A percentile compares a stretch with the other conserved stretches of the same genome.
phyloP scores from a whole-genome alignment of 2,113 vertebrate species.

The Brachirus orientalis region DNA sequence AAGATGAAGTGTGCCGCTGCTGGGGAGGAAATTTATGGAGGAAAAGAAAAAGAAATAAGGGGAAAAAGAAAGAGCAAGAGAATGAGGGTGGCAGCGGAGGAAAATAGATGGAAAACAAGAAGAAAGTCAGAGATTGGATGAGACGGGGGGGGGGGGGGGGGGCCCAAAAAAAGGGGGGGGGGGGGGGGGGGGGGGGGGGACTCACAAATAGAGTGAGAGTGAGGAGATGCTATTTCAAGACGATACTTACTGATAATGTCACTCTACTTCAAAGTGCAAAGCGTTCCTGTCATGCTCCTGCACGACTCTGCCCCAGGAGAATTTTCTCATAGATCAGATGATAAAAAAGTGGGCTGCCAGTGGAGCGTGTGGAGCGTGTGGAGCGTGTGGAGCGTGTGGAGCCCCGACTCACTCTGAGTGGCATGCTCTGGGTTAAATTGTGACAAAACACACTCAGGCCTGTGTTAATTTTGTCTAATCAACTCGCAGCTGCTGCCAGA shows the following conservation, averaged over 20 bases:
- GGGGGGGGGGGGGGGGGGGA: constrained; percentile 41
- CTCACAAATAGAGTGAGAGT: constrained; percentile 58
- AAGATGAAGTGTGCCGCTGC: background rate
- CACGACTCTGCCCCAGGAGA: constrained; percentile 71
- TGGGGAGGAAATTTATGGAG: constrained; percentile 40
- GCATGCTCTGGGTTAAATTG: constrained; percentile 47
- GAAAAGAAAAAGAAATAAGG: constrained; percentile 38
- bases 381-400: constrained; percentile 28
- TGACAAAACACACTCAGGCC: constrained; percentile 53
- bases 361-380: constrained; percentile 20
- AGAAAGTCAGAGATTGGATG: constrained; percentile 54
- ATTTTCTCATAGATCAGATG: constrained; percentile 77
- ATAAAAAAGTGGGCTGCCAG: constrained; percentile 74
- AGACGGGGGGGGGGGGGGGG: constrained; percentile 47
- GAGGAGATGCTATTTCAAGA: constrained; percentile 80
- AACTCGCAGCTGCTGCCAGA: constrained; percentile 42
- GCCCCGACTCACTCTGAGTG: constrained; percentile 40
- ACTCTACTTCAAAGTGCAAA: constrained; percentile 83
- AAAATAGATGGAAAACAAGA: constrained; percentile 34
- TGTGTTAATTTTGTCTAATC: constrained; percentile 53
- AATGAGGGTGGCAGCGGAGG: constrained; percentile 41
- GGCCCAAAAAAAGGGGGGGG: constrained; percentile 55
- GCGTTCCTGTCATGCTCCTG: constrained; percentile 75
- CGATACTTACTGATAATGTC: constrained; percentile 82
- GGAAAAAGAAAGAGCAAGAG: constrained; percentile 16